These are phyloP conservation scores for Enteromius treurensis DNA, from an alignment of 2,797 vertebrate genomes.

Conservation along the genomic window DNA sequence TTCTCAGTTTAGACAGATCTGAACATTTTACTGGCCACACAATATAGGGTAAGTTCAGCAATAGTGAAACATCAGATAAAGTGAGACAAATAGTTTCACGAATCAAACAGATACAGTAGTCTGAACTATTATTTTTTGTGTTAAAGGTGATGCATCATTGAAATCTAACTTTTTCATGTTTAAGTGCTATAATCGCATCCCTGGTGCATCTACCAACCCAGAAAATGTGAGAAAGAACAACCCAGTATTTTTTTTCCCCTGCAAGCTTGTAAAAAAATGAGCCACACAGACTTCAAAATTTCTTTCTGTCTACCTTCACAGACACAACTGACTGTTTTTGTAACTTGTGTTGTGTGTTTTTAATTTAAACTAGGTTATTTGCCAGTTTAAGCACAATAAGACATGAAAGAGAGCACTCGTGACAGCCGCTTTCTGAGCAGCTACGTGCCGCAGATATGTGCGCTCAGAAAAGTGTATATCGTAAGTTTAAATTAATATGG, in stretches of 20 bases:
- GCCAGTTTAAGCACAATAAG: neutral
- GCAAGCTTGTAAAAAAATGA: neutral
- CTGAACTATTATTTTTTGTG: too few relatives aligned
- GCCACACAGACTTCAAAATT: neutral
- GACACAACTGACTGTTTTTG: too few relatives aligned
- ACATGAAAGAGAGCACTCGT: neutral
- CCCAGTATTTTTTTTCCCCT: neutral
- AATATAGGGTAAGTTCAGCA: neutral
- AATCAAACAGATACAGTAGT: too few relatives aligned
- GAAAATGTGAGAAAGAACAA: neutral
- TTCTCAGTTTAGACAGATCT: neutral
- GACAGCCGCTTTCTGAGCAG: too few relatives aligned
- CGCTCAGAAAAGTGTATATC: too few relatives aligned
- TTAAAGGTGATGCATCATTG: neutral
- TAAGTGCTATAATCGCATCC: neutral
- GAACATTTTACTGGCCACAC: neutral
- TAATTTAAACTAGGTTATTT: neutral
- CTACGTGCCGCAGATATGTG: too few relatives aligned
- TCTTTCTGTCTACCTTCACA: neutral
- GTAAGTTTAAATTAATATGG: too few relatives aligned
- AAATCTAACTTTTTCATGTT: neutral
- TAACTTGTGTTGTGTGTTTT: neutral
- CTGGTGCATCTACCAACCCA: neutral
- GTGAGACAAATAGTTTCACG: neutral
- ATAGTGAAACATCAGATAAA: neutral